A percentile compares a stretch with the other conserved stretches of the same genome.
phyloP scores from a whole-genome alignment of 53 echinoderm and acorn worm species.

The Luidia sarsii region DNA sequence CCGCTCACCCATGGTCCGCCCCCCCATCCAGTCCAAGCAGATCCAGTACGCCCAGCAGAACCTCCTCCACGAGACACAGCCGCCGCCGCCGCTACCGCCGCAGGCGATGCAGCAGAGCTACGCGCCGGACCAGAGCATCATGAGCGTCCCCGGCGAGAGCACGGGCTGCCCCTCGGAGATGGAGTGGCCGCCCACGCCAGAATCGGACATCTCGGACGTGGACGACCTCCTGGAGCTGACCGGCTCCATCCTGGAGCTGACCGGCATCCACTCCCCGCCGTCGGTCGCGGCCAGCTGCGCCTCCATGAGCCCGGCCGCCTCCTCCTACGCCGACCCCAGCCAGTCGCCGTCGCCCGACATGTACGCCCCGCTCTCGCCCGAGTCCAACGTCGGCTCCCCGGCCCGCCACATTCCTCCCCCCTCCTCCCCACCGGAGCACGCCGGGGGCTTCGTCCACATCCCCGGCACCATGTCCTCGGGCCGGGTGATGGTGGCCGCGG shows the following conservation, averaged over 20 bases:
- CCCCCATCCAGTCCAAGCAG: slow-evolving; percentile 5
- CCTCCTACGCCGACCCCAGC: slow-evolving; percentile 4
- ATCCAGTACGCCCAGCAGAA: slow-evolving; percentile 11
- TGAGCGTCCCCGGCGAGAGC: slow-evolving; percentile 7
- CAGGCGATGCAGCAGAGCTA: background rate
- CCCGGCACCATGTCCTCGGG: slow-evolving; percentile 9
- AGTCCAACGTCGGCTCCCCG: slow-evolving; percentile 1
- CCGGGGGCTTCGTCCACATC: background rate
- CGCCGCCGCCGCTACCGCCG: background rate
- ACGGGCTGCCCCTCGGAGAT: slow-evolving; percentile 14
- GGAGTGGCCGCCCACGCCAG: slow-evolving; percentile 30
- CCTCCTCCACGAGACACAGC: background rate
- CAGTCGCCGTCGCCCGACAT: slow-evolving; percentile 19
- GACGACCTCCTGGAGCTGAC: slow-evolving; percentile 5
- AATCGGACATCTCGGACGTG: background rate
- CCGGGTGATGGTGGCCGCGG: background rate
- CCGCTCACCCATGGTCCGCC: background rate
- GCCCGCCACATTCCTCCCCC: slow-evolving; percentile 1
- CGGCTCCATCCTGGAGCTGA: background rate
- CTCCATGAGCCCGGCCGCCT: background rate
- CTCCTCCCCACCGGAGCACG: slow-evolving; percentile 8
- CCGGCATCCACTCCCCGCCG: background rate
- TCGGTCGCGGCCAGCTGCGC: background rate
- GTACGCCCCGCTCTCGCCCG: slow-evolving; percentile 6
- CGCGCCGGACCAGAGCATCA: background rate